Evolutionary conservation across 2,797 vertebrate species (phyloP), one percentile per base, ranked within the genome.

Genomic region (Knipowitschia caucasica): DNA sequence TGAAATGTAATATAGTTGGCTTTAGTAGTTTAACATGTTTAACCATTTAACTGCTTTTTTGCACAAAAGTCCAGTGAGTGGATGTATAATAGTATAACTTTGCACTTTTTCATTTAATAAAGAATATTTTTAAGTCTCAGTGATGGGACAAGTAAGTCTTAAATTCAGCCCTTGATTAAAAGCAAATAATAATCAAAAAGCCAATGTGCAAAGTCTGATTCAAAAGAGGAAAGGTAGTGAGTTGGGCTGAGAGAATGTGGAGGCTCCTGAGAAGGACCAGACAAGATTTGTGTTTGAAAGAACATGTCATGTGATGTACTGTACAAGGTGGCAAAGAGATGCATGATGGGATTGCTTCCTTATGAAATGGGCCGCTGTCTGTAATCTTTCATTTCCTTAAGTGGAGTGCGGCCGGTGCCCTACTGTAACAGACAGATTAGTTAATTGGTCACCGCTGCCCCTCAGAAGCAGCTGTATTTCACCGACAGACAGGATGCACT

Each of bases 301-400:
- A 71, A 64, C 33, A 51, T 82, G 81, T 78, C 55, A 17, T 56
- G 63, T 58, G 64, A 73, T 2, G 9, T 58, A 49, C 58, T 30
- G 55, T 50, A 57, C 38, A 45, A 62, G 67, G 24, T 31, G 59
- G 64, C 55, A 77, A 77, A 71, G 71, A 76, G 14, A 33, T 61
- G 59, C 76, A 74, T 78, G 78, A 73, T 80, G 76, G 64, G 73
- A 86, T 79, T 83, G 81, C 81, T 71, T 52, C 47, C 43, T 76
- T 66, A 54, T 66, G 50, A 80, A 75, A 79, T 36, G 21, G 47
- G 62, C 74, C 55, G 45, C 68, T 77, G 74, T 78, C 62, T 68
- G 58, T 58, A 44, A 62, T 84, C 70, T 71, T 85, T 83, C 81
- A 85, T 84, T 90, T 86, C 88, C 71, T 59, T 83, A 89, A 86